Evolutionary conservation across 2,113 vertebrate species (phyloP), one percentile per base, ranked within the genome.

Genomic region (Pangasianodon hypophthalmus): DNA sequence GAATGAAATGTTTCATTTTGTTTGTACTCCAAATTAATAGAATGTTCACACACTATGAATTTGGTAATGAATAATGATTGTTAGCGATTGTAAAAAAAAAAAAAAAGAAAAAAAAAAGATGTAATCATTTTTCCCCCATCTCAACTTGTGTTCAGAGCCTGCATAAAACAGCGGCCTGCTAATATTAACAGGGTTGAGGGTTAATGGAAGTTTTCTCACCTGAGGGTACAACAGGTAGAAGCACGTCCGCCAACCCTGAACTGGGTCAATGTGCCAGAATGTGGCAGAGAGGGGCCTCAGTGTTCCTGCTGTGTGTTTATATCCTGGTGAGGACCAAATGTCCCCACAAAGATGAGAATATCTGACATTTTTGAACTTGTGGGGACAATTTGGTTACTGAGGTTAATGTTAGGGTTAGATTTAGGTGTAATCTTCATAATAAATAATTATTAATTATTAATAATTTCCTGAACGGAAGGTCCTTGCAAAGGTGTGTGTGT

Each of bases 251-350:
- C 60, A 84, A 84, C 83, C 88, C 26, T 48, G 88, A 91, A 88
- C 32, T 90, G 64, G 24, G 92, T 94, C 92, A 90, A 41, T 85
- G 91, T 91, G 91, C 58, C 87, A 84, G 62, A 69, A 58, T 24
- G 44, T 26, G 32, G 79, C 56, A 85, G 56, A 44, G 54, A 58
- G 26, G 19, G 54, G 6, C 79, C 41, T n/a, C 50, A 37, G n/a
- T 24, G 81, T 60, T 48, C 5, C 7, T 80, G 56, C 18, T 77
- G 79, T 84, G 19, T 79, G 29, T 37, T 83, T 24, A 83, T 58
- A 37, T 41, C 80, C 80, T 83, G 14, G 3, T 32, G 18, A 58
- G 81, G 54, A 83, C 54, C 54, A 83, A 37, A 83, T 83, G 54
- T 24, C 18, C 54, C 54, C 52, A 41, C 52, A 41, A 83, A 19